phyloP scores from a whole-genome alignment of 2,888 invertebrate genomes.

The Lasioglossum vierecki region DNA sequence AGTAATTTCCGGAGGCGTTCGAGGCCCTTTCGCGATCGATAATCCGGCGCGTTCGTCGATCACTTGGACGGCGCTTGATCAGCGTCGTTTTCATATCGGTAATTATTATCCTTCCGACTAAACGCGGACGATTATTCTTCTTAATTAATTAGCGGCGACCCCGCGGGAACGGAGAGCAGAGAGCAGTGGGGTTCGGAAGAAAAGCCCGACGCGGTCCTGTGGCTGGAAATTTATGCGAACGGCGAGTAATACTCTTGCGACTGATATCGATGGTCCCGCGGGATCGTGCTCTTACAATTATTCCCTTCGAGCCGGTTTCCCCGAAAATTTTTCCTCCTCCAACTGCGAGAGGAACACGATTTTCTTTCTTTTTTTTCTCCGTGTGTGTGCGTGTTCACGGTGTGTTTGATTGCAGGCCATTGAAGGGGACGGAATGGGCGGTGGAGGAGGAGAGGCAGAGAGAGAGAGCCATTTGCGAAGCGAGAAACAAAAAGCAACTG shows the following conservation, averaged over 20 bases:
- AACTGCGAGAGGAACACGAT: background rate
- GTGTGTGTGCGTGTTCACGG: conserved; percentile 5
- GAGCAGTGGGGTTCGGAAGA: background rate
- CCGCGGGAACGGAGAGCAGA: background rate
- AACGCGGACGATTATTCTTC: conserved; percentile 33
- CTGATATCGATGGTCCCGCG: conserved; percentile 24
- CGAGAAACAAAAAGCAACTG: conserved; percentile 44
- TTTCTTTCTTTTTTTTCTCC: conserved; percentile 36
- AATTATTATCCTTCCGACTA: conserved; percentile 58
- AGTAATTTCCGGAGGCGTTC: background rate
- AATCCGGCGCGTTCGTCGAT: conserved; percentile 20
- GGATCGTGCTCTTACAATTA: conserved; percentile 43
- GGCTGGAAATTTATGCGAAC: conserved; percentile 35
- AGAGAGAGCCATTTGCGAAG: conserved; percentile 51
- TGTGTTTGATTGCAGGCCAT: conserved; percentile 67
- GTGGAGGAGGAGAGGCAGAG: background rate
- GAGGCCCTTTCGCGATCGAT: background rate
- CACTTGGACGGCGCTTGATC: conserved; percentile 56
- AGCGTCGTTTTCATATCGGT: conserved; percentile 53
- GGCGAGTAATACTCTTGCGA: conserved; percentile 20
- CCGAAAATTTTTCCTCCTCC: background rate
- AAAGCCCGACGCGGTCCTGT: background rate
- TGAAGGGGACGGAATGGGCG: conserved; percentile 30
- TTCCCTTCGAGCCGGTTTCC: conserved; percentile 4
- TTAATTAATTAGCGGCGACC: conserved; percentile 48